phyloP scores from a whole-genome alignment of 2,888 invertebrate genomes.

The Dioctria linearis region DNA sequence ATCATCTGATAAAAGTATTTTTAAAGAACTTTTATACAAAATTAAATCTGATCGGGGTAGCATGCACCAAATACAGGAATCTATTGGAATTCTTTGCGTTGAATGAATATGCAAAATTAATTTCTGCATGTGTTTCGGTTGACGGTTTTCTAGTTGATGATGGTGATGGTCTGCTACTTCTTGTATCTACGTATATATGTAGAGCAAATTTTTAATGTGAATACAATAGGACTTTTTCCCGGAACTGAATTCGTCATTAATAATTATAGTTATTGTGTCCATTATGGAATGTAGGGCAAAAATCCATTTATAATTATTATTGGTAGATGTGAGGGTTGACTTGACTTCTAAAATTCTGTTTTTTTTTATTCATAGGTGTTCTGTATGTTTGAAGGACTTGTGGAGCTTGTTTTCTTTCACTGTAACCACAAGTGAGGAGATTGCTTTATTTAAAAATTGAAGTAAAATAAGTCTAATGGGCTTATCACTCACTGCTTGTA shows the following conservation, averaged over 20 bases:
- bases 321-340: too few species aligned
- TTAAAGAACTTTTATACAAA: too few species aligned
- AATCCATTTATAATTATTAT: too few species aligned
- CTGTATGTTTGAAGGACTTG: too few species aligned
- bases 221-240: not conserved
- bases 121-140: slow-evolving; percentile 12
- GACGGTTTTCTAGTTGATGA: slow-evolving; percentile 16
- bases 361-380: too few species aligned
- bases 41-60: not conserved
- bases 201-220: not conserved
- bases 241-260: slow-evolving; percentile 9
- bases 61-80: slow-evolving; percentile 28
- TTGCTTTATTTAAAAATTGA: too few species aligned
- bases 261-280: not conserved
- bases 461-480: too few species aligned
- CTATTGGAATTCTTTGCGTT: slow-evolving; percentile 34
- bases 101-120: slow-evolving; percentile 6
- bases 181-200: not conserved
- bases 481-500: too few species aligned
- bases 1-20: too few species aligned
- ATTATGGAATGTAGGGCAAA: not conserved
- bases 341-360: too few species aligned
- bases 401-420: too few species aligned
- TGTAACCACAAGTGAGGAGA: too few species aligned
- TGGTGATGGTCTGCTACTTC: slow-evolving; percentile 23